phyloP scores from a whole-genome alignment of 2,888 invertebrate species.

The Sympetrum striolatum region DNA sequence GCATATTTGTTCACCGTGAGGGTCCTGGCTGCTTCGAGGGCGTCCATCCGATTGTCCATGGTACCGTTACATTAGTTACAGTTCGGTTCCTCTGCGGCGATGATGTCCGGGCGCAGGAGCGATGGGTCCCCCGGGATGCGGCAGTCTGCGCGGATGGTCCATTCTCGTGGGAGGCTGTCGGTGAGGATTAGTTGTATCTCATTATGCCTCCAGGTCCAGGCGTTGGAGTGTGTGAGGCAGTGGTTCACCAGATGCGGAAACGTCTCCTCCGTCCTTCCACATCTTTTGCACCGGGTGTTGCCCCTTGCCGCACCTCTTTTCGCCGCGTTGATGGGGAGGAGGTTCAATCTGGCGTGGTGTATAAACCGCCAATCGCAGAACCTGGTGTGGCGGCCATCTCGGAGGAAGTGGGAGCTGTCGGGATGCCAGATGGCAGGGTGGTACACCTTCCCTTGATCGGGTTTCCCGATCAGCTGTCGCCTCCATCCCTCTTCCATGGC shows the following conservation, averaged over 20 bases:
- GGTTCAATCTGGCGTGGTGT: neutral
- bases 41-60: slow-evolving; percentile 53
- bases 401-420: too few species aligned
- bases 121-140: slow-evolving; percentile 44
- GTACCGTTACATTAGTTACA: slow-evolving; percentile 54
- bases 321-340: neutral
- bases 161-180: neutral
- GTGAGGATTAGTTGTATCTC: neutral
- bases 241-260: neutral
- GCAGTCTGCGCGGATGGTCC: slow-evolving; percentile 47
- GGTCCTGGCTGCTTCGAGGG: slow-evolving; percentile 51
- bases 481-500: too few species aligned
- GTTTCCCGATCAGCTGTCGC: too few species aligned
- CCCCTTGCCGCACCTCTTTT: neutral
- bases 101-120: slow-evolving; percentile 51
- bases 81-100: slow-evolving; percentile 49
- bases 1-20: slow-evolving; percentile 51
- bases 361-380: neutral
- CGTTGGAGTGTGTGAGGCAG: neutral
- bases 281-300: neutral
- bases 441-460: too few species aligned
- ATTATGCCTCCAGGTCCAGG: neutral
- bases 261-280: neutral
- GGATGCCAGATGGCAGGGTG: too few species aligned
- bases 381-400: too few species aligned